phyloP scores from a whole-genome alignment of 1,140 invertebrate species.

The Protaetia brevitarsis region DNA sequence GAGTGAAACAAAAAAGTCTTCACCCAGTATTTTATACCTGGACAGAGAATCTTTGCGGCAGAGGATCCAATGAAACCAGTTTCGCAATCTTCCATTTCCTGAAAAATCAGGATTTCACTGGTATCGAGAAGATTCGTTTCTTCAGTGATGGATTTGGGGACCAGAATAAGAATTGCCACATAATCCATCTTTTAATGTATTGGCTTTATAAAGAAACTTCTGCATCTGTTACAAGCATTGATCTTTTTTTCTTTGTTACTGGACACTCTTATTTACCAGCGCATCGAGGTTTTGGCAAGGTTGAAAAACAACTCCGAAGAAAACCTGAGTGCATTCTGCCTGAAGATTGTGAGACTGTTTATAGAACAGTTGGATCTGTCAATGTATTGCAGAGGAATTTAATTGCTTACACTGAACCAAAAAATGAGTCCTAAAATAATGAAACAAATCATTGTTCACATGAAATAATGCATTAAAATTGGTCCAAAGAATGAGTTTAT shows the following conservation, averaged over 20 bases:
- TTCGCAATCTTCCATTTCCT: neutral
- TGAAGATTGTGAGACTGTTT: conserved; percentile 24
- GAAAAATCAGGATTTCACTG: neutral
- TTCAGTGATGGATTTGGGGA: neutral
- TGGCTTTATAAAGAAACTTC: neutral
- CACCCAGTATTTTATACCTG: neutral
- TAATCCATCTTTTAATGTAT: conserved; percentile 3
- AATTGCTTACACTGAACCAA: no score
- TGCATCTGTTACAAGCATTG: neutral
- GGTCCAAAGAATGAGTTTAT: no score
- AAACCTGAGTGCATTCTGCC: conserved; percentile 26
- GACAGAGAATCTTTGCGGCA: neutral
- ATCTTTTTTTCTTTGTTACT: conserved; percentile 32
- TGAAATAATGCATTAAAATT: no score
- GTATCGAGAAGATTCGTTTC: neutral
- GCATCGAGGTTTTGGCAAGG: conserved; percentile 38
- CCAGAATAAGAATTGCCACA: neutral
- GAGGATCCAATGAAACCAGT: conserved; percentile 4
- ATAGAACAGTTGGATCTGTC: neutral
- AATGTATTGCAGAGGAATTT: neutral
- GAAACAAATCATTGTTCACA: no score
- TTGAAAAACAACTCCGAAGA: conserved; percentile 38
- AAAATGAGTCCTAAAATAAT: no score
- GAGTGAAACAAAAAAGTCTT: neutral
- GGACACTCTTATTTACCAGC: conserved; percentile 41